These are phyloP conservation scores for Lepus timidus DNA, from an alignment of 2,113 vertebrate genomes.

Conservation along the genomic window DNA sequence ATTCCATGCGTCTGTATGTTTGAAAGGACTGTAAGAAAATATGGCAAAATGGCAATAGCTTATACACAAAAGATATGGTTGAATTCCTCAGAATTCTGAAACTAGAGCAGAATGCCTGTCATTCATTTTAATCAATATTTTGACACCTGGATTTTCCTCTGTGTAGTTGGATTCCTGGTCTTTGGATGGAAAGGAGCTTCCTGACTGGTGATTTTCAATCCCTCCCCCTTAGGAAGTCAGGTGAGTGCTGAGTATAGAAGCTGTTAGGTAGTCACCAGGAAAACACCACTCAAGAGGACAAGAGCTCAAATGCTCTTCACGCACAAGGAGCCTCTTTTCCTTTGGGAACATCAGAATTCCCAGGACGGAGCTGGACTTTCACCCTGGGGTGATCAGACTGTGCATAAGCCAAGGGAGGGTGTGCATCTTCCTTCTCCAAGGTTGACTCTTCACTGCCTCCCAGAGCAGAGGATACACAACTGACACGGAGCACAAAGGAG, in stretches of 20 bases:
- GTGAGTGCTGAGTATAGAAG: not conserved
- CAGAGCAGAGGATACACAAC: conserved; percentile 7
- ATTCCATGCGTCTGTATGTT: conserved; percentile 19
- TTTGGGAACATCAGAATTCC: conserved; percentile 8
- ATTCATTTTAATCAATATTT: conserved; percentile 65
- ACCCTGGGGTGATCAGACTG: not conserved
- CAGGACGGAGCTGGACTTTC: not conserved
- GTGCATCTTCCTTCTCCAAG: conserved; percentile 24
- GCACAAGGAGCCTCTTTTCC: not conserved
- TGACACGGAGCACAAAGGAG: conserved; percentile 24
- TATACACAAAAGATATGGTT: conserved; percentile 29
- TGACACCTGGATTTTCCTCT: conserved; percentile 33
- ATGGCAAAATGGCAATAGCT: conserved; percentile 6
- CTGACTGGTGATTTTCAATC: not conserved
- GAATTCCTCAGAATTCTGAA: conserved; percentile 57
- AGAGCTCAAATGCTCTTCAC: conserved; percentile 20
- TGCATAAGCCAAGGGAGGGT: not conserved
- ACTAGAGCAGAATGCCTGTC: conserved; percentile 25
- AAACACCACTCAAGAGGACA: conserved; percentile 11
- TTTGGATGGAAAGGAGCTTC: not conserved
- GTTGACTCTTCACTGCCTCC: not conserved
- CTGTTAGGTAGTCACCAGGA: not conserved
- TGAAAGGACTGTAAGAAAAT: conserved; percentile 55
- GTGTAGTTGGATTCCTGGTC: conserved; percentile 12
- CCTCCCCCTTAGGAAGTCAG: not conserved